These are phyloP conservation scores for Diarsia brunnea DNA, from an alignment of 2,888 invertebrate species.

Conservation along the genomic window DNA sequence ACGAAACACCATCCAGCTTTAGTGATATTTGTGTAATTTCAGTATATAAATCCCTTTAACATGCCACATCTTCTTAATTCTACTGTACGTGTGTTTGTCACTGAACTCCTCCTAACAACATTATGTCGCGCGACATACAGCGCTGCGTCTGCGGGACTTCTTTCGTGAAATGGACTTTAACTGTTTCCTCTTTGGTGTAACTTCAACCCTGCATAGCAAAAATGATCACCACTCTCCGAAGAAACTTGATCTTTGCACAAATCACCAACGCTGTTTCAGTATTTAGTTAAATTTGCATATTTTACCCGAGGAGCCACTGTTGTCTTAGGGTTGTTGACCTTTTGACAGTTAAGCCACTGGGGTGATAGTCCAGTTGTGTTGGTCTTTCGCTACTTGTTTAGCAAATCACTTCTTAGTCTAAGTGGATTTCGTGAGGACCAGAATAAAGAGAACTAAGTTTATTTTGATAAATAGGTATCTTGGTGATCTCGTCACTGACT, in stretches of 20 bases:
- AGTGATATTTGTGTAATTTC: neutral
- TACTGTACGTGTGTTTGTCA: too few relatives aligned
- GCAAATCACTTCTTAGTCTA: conserved; percentile 36
- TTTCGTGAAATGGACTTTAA: too few relatives aligned
- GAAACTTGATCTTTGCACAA: conserved; percentile 55
- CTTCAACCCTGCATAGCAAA: too few relatives aligned
- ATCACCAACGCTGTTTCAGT: conserved; percentile 60
- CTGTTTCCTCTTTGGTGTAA: too few relatives aligned
- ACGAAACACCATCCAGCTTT: too few relatives aligned
- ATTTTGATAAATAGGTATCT: neutral
- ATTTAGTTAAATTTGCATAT: conserved; percentile 72
- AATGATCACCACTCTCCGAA: neutral
- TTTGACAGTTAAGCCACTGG: conserved; percentile 60
- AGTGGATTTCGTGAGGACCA: conserved; percentile 32
- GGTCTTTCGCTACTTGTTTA: conserved; percentile 42
- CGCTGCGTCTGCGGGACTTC: too few relatives aligned
- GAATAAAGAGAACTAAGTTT: conserved; percentile 20
- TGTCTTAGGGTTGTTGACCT: conserved; percentile 70
- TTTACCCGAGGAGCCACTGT: conserved; percentile 53
- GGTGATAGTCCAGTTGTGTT: conserved; percentile 53
- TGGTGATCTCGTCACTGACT: neutral
- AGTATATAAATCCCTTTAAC: too few relatives aligned
- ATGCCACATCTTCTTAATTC: too few relatives aligned
- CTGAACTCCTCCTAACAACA: too few relatives aligned
- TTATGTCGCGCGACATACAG: too few relatives aligned